phyloP scores from a whole-genome alignment of 2,888 invertebrate species.

The Rhagonycha fulva region DNA sequence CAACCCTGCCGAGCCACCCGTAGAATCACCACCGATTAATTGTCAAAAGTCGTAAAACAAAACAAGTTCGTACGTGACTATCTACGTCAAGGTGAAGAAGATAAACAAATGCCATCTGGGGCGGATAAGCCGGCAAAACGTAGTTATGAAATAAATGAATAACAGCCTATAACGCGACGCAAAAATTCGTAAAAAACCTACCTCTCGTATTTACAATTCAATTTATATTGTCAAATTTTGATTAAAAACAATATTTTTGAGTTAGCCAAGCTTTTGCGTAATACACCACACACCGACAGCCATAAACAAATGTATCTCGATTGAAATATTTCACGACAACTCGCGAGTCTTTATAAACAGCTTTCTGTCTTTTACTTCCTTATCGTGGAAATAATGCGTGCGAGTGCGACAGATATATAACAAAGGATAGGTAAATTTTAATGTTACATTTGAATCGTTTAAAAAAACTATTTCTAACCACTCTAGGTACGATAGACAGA shows the following conservation, averaged over 20 bases:
- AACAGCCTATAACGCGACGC: background rate
- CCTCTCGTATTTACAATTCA: constrained; percentile 19
- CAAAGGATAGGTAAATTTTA: background rate
- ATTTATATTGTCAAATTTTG: constrained; percentile 4
- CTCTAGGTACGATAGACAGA: background rate
- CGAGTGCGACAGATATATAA: background rate
- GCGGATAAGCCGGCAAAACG: constrained; percentile 28
- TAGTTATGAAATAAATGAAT: background rate
- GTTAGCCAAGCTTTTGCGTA: constrained; percentile 47
- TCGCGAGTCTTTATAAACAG: constrained; percentile 13
- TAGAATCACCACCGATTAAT: background rate
- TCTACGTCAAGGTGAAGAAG: constrained; percentile 26
- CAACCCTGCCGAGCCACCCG: background rate
- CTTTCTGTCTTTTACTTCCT: constrained; percentile 1
- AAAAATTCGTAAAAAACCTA: constrained; percentile 9
- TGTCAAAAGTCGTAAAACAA: background rate
- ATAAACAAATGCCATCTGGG: constrained; percentile 46
- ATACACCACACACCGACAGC: constrained; percentile 45
- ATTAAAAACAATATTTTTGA: constrained; percentile 30
- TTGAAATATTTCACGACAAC: constrained; percentile 12
- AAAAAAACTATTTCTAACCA: constrained; percentile 2
- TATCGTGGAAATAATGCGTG: background rate
- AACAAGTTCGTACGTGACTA: background rate
- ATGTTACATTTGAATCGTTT: background rate
- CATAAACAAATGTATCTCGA: constrained; percentile 44